These are phyloP conservation scores for Formica selysi DNA, from an alignment of 1,140 invertebrate genomes.

Conservation along the genomic window DNA sequence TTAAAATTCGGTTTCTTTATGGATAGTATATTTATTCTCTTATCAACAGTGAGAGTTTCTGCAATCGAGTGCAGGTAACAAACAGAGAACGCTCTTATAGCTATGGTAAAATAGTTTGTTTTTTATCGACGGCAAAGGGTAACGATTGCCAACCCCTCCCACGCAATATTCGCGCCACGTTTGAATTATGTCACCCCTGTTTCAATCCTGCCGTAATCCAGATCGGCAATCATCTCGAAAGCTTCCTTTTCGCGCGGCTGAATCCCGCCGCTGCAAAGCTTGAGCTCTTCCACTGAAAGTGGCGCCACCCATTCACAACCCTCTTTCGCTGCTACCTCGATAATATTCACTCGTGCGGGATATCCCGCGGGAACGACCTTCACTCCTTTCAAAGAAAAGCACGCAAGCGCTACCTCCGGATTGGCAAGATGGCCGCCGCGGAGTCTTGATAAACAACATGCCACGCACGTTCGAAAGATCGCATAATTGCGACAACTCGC, in stretches of 20 bases:
- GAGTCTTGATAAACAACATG: conserved; percentile 75
- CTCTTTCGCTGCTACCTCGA: neutral
- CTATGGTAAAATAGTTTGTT: conserved; percentile 36
- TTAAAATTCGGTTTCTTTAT: too few relatives aligned
- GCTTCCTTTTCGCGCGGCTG: conserved; percentile 34
- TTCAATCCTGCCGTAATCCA: neutral
- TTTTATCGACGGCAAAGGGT: conserved; percentile 40
- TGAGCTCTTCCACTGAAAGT: conserved; percentile 41
- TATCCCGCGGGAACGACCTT: conserved; percentile 70
- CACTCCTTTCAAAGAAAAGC: conserved; percentile 46
- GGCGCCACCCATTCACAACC: conserved; percentile 37
- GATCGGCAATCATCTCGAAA: conserved; percentile 24
- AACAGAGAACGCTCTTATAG: neutral
- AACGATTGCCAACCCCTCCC: neutral
- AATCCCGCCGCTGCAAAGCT: neutral
- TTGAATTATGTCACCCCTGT: conserved; percentile 5
- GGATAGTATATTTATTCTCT: neutral
- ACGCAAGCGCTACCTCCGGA: conserved; percentile 71
- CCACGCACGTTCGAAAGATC: conserved; percentile 52
- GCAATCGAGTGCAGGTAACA: conserved; percentile 24
- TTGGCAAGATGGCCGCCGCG: conserved; percentile 76
- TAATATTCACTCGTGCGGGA: neutral
- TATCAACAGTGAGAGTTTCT: conserved; percentile 7
- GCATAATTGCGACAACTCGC: conserved; percentile 9
- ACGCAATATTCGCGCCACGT: neutral